Percentiles rank a stretch among this genome's conserved stretches.
Evolutionary conservation across 2,113 vertebrate species (phyloP).

Genomic region (Lagopus muta): DNA sequence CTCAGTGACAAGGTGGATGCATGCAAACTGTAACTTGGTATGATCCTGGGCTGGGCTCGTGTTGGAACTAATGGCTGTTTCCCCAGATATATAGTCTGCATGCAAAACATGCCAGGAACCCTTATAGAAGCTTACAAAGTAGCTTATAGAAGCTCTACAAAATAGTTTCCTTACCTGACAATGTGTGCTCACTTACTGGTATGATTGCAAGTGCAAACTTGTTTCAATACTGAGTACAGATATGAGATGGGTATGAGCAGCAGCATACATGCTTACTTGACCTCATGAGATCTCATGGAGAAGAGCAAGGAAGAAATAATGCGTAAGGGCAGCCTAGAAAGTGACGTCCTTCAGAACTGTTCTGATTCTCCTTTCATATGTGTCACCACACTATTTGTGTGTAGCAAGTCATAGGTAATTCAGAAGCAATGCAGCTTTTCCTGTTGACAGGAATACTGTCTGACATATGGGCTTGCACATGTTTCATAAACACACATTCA

Average conservation of each 20-base stretch:
- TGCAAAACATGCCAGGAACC: neutral
- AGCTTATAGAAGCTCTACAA: neutral
- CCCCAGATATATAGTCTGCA: neutral
- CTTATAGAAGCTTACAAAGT: neutral
- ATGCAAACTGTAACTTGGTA: neutral
- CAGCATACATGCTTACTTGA: neutral
- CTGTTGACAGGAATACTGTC: neutral
- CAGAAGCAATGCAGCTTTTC: neutral
- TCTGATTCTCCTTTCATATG: neutral
- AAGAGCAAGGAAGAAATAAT: neutral
- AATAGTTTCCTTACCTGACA: neutral
- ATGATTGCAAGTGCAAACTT: neutral
- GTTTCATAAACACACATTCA: neutral
- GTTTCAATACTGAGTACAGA: neutral
- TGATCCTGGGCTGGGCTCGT: neutral
- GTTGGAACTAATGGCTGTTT: neutral
- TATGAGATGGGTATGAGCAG: neutral
- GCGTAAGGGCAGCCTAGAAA: neutral
- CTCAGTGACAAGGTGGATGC: neutral
- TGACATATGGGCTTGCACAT: neutral
- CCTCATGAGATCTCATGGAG: neutral
- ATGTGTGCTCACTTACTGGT: neutral
- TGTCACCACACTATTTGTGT: neutral
- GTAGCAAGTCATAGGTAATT: neutral
- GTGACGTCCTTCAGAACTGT: neutral